Evolutionary conservation across 2,888 invertebrate genomes (phyloP).

Genomic region (Philopedon plagiatum): DNA sequence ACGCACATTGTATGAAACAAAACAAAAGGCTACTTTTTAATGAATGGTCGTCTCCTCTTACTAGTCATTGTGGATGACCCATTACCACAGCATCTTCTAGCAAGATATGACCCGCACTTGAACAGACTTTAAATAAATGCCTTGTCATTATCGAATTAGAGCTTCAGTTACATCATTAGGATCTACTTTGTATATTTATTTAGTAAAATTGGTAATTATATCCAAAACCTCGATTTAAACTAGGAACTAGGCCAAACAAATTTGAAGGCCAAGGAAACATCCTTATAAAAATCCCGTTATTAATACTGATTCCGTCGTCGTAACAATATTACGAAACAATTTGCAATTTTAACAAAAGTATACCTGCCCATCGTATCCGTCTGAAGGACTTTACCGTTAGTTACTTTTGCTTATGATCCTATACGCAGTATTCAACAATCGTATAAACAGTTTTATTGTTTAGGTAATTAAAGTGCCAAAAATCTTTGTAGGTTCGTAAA

Average conservation of each 20-base stretch:
- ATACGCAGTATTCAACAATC: neutral
- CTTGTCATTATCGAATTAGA: neutral
- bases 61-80: too few relatives aligned
- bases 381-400: conserved; percentile 7
- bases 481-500: neutral
- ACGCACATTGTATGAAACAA: too few relatives aligned
- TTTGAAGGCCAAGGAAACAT: conserved; percentile 41
- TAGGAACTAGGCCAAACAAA: conserved; percentile 24
- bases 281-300: conserved; percentile 19
- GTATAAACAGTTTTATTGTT: neutral
- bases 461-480: neutral
- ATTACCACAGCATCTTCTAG: too few relatives aligned
- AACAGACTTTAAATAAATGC: neutral
- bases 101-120: too few relatives aligned
- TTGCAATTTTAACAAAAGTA: conserved; percentile 31
- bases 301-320: conserved; percentile 34
- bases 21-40: too few relatives aligned
- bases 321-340: conserved; percentile 43
- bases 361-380: conserved; percentile 1
- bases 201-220: conserved; percentile 21
- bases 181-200: conserved; percentile 14
- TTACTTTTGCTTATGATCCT: conserved; percentile 21
- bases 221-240: conserved; percentile 31
- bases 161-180: conserved; percentile 15
- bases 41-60: too few relatives aligned